Percentiles rank a stretch among this genome's conserved stretches.
These are phyloP conservation scores for Gymnocephalus cernua DNA, from an alignment of 2,113 vertebrate genomes.

Conservation along the genomic window DNA sequence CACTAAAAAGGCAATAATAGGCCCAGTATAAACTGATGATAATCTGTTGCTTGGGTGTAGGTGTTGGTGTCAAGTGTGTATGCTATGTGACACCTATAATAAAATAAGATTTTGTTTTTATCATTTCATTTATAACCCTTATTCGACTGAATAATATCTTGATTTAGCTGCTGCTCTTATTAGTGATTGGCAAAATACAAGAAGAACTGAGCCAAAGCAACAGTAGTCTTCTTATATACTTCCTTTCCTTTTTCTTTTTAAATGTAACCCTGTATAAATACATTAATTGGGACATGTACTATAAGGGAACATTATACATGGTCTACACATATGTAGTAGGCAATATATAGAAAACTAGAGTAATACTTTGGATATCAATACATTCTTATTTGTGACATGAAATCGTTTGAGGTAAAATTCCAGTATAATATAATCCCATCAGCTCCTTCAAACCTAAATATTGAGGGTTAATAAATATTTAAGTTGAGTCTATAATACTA, in stretches of 20 bases:
- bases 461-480: not conserved
- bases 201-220: not conserved
- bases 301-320: too few relatives aligned
- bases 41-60: not conserved
- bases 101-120: not conserved
- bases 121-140: not conserved
- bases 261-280: not conserved
- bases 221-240: not conserved
- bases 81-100: not conserved
- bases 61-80: not conserved
- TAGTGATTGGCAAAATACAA: not conserved
- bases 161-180: not conserved
- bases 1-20: not conserved
- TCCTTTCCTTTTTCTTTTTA: not conserved
- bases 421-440: too few relatives aligned
- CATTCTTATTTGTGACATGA: too few relatives aligned
- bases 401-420: too few relatives aligned
- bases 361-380: not conserved
- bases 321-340: too few relatives aligned
- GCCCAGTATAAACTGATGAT: not conserved
- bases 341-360: not conserved
- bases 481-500: not conserved
- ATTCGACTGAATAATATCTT: not conserved
- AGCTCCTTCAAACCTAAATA: too few relatives aligned
- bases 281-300: not conserved